Percentiles rank a stretch among this genome's conserved stretches.
Evolutionary conservation across 2,888 invertebrate species (phyloP).

Genomic region (Meteorus cinctellus): DNA sequence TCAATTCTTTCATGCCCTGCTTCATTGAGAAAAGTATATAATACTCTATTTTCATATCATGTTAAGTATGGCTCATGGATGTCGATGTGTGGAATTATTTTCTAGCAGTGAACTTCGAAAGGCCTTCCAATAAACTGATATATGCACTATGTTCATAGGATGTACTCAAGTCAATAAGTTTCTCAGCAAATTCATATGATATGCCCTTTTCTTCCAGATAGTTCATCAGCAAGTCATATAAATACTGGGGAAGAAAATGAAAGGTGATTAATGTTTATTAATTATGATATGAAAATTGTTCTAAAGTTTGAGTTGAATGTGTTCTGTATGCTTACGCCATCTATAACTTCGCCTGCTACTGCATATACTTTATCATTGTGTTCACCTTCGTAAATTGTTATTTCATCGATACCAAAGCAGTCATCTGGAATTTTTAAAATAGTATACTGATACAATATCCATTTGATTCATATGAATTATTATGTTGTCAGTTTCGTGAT

Average conservation of each 20-base stretch:
- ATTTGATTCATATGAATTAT: conserved; percentile 19
- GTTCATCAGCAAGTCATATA: conserved; percentile 96
- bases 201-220: conserved; percentile 96
- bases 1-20: background rate
- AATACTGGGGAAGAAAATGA: conserved; percentile 80
- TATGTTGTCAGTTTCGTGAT: background rate
- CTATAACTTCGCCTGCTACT: conserved; percentile 94
- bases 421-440: conserved; percentile 79
- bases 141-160: conserved; percentile 95
- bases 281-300: background rate
- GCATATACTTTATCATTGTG: conserved; percentile 91
- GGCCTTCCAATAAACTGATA: conserved; percentile 88
- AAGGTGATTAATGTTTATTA: background rate
- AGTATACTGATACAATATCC: conserved; percentile 50
- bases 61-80: background rate
- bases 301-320: background rate
- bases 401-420: conserved; percentile 93
- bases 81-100: conserved; percentile 65
- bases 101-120: conserved; percentile 88
- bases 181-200: conserved; percentile 92
- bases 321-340: conserved; percentile 82
- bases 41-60: background rate
- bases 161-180: conserved; percentile 91
- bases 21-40: background rate
- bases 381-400: conserved; percentile 91